Evolutionary conservation across 2,113 vertebrate species (phyloP).

Genomic region (Campylorhamphus procurvoides): DNA sequence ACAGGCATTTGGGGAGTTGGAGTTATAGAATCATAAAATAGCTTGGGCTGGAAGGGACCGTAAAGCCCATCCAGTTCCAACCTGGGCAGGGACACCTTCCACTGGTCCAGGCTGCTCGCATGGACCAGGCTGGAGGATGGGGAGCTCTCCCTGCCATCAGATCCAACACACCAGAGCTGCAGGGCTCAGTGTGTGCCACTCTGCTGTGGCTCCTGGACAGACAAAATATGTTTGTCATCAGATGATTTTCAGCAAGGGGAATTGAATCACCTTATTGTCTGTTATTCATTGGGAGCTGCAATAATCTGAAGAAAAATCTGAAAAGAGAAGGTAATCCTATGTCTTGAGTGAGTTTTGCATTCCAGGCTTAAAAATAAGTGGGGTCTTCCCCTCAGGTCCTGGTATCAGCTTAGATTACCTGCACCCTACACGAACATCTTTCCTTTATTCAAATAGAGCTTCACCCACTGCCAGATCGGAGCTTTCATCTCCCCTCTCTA

Average conservation of each 20-base stretch:
- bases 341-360: not conserved
- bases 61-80: not conserved
- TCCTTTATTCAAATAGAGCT: not conserved
- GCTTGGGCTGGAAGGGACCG: not conserved
- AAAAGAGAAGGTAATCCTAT: not conserved
- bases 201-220: not conserved
- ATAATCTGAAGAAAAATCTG: not conserved
- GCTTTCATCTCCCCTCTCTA: not conserved
- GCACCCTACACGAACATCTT: not conserved
- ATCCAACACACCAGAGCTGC: fast-evolving
- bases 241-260: not conserved
- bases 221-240: not conserved
- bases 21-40: not conserved
- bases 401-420: not conserved
- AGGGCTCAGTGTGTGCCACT: not conserved
- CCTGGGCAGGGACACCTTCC: not conserved
- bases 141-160: not conserved
- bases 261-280: not conserved
- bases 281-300: not conserved
- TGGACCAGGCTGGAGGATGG: not conserved
- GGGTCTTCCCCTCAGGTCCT: not conserved
- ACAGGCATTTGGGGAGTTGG: fast-evolving
- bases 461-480: not conserved
- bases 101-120: not conserved
- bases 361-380: not conserved